phyloP scores from a whole-genome alignment of 2,113 vertebrate genomes.

The Trochalopteron elliotii region DNA sequence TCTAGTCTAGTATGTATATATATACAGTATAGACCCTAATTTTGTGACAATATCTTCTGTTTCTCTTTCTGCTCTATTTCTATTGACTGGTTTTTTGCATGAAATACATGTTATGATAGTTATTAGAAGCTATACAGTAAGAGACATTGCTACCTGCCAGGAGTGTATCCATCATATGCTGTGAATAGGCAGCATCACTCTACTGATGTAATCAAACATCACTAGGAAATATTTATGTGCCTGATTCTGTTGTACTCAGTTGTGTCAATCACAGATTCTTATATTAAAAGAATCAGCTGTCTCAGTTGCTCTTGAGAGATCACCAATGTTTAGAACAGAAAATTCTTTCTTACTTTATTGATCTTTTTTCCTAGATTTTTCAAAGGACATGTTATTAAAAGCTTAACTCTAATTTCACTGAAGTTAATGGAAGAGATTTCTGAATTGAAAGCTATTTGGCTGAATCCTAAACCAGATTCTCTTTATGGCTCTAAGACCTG shows the following conservation, averaged over 20 bases:
- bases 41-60: background rate
- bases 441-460: background rate
- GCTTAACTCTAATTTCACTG: background rate
- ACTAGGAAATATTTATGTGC: background rate
- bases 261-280: background rate
- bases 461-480: background rate
- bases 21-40: background rate
- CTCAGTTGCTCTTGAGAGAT: background rate
- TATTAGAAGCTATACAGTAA: background rate
- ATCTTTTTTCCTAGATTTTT: background rate
- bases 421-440: background rate
- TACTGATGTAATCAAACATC: background rate
- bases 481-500: rapidly evolving
- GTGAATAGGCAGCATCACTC: background rate
- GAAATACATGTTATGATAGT: background rate
- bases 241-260: background rate
- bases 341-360: background rate
- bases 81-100: background rate
- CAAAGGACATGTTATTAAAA: background rate
- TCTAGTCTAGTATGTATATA: too few relatives aligned
- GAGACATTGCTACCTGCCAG: background rate
- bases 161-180: background rate
- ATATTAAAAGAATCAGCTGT: background rate
- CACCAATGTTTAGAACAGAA: background rate
- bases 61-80: background rate